A percentile compares a stretch with the other conserved stretches of the same genome.
Conservation (phyloP, 92 coral and sea anemone species). For the Muricea muricata region DNA sequence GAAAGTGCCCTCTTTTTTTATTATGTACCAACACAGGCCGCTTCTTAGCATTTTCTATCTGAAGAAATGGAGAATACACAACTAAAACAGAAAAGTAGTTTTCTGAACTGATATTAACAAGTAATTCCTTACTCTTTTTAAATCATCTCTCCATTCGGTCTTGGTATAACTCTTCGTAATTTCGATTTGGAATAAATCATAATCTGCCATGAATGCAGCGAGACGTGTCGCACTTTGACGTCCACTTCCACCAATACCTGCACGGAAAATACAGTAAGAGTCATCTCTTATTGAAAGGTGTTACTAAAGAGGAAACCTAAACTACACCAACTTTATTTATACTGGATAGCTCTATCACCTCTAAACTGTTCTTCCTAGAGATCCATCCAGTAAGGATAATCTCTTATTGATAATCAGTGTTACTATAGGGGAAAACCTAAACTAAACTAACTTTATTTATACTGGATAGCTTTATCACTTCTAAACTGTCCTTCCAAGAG, state of each 20-base stretch:
- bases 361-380: neutral
- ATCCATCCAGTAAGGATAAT: neutral
- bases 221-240: conserved; percentile 97
- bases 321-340: conserved; percentile 60
- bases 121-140: conserved; percentile 74
- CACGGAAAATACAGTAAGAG: neutral
- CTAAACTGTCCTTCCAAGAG: neutral
- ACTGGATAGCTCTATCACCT: neutral
- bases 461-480: too few relatives aligned
- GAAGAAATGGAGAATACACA: too few relatives aligned
- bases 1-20: too few relatives aligned
- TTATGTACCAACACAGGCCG: too few relatives aligned
- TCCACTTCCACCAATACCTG: conserved; percentile 99
- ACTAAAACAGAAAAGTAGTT: neutral
- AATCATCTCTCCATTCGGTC: conserved; percentile 97
- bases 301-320: neutral
- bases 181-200: conserved; percentile 97
- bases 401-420: neutral
- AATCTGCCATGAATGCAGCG: conserved; percentile 98
- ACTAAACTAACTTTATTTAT: neutral
- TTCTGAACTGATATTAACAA: too few relatives aligned
- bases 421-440: neutral
- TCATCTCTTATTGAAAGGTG: neutral
- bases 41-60: too few relatives aligned
- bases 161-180: conserved; percentile 95